A percentile compares a stretch with the other conserved stretches of the same genome.
Conservation (phyloP, 2,113 vertebrate species). For the Gobiocypris rarus region DNA sequence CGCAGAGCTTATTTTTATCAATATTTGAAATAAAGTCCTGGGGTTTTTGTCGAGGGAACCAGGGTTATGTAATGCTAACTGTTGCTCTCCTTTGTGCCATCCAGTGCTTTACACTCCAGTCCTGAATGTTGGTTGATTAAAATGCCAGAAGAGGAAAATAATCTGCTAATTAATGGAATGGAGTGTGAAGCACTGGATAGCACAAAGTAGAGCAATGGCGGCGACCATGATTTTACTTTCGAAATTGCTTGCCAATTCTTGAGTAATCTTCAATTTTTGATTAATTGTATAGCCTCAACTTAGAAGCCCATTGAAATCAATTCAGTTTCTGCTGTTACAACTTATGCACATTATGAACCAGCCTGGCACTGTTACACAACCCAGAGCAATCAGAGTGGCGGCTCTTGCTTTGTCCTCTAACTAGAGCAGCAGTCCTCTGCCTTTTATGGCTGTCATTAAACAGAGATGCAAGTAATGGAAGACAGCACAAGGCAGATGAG, state of each 20-base stretch:
- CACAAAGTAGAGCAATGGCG: neutral
- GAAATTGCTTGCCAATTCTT: neutral
- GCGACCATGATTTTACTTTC: neutral
- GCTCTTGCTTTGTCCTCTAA: constrained; percentile 50
- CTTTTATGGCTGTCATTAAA: constrained; percentile 43
- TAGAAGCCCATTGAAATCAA: neutral
- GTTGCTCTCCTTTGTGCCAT: neutral
- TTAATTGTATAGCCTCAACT: neutral
- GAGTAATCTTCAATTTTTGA: neutral
- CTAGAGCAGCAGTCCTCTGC: constrained; percentile 34
- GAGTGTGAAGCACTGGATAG: neutral
- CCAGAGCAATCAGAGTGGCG: neutral
- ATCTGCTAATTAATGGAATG: neutral
- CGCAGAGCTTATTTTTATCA: too few relatives aligned
- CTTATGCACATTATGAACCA: neutral
- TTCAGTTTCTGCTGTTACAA: neutral
- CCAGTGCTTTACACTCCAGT: neutral
- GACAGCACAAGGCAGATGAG: constrained; percentile 54
- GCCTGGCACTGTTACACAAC: neutral
- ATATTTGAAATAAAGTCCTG: neutral
- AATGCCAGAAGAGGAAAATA: neutral
- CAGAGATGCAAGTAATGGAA: constrained; percentile 54
- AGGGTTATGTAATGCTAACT: neutral
- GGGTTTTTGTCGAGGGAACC: neutral
- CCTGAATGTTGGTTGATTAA: neutral